phyloP scores from a whole-genome alignment of 2,888 invertebrate species.

The Criorhina ranunculi region DNA sequence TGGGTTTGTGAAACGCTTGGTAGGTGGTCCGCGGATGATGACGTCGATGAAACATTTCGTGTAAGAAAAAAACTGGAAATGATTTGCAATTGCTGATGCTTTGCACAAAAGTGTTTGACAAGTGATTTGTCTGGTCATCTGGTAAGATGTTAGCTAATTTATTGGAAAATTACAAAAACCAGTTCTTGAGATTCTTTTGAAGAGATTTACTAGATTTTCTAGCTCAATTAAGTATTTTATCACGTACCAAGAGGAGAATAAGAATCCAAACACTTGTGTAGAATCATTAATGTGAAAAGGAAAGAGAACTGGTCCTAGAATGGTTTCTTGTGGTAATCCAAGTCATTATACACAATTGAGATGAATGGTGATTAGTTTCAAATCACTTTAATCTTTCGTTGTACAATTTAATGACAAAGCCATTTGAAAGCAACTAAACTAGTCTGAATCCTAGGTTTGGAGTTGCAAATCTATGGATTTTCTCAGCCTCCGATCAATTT shows the following conservation, averaged over 20 bases:
- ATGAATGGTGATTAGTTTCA: too few relatives aligned
- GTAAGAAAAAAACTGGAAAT: constrained; percentile 9
- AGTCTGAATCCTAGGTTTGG: too few relatives aligned
- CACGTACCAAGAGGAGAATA: constrained; percentile 15
- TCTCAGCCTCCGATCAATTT: too few relatives aligned
- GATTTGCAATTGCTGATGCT: constrained; percentile 14
- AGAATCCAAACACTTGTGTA: constrained; percentile 11
- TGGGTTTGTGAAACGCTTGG: constrained; percentile 13
- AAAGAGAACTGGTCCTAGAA: constrained; percentile 52
- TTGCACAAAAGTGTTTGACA: constrained; percentile 46
- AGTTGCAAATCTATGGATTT: too few relatives aligned
- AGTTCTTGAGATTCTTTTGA: constrained; percentile 7
- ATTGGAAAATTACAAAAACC: constrained; percentile 54
- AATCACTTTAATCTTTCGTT: too few relatives aligned
- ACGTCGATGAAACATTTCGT: background rate
- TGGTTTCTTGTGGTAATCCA: constrained; percentile 51
- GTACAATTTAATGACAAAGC: too few relatives aligned
- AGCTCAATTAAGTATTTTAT: constrained; percentile 11
- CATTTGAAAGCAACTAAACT: too few relatives aligned
- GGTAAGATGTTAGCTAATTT: constrained; percentile 53
- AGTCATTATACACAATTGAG: background rate
- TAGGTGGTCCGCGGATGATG: constrained; percentile 57
- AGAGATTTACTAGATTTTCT: constrained; percentile 22
- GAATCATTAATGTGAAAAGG: constrained; percentile 3
- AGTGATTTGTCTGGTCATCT: constrained; percentile 21